These are phyloP conservation scores for Acanthosoma haemorrhoidale DNA, from an alignment of 2,888 invertebrate genomes.

Conservation along the genomic window DNA sequence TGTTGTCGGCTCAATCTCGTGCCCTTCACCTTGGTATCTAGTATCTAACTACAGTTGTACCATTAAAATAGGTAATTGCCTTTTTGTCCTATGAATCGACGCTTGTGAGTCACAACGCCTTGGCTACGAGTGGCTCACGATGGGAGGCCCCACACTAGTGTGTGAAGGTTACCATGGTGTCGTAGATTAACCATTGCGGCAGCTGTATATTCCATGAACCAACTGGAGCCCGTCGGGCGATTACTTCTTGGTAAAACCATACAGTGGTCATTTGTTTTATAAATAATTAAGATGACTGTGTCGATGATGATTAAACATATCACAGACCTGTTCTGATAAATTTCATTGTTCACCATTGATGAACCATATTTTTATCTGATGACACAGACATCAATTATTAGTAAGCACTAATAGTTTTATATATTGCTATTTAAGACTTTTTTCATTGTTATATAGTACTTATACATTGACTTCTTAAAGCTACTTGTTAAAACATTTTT, in stretches of 20 bases:
- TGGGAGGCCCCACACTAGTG: constrained; percentile 6
- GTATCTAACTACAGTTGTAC: not conserved
- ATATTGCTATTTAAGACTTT: too few species aligned
- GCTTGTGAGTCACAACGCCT: not conserved
- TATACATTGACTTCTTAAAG: too few species aligned
- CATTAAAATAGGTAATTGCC: not conserved
- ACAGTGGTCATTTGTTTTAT: not conserved
- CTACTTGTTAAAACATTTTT: not conserved
- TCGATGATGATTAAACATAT: not conserved
- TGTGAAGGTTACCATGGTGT: constrained; percentile 12
- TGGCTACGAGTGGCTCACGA: not conserved
- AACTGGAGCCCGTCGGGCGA: constrained; percentile 21
- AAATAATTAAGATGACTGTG: not conserved
- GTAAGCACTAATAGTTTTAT: too few species aligned
- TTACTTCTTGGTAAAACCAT: constrained; percentile 23
- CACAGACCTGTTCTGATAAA: too few species aligned
- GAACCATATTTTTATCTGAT: too few species aligned
- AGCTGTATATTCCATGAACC: constrained; percentile 20
- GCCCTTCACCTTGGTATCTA: constrained; percentile 3
- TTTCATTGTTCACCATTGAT: too few species aligned
- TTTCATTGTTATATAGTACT: too few species aligned
- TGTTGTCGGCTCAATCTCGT: not conserved
- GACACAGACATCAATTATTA: too few species aligned
- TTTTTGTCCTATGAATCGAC: not conserved
- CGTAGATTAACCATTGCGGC: constrained; percentile 11